phyloP scores from a whole-genome alignment of 2,797 vertebrate genomes.

The Melanotaenia trifasciata region DNA sequence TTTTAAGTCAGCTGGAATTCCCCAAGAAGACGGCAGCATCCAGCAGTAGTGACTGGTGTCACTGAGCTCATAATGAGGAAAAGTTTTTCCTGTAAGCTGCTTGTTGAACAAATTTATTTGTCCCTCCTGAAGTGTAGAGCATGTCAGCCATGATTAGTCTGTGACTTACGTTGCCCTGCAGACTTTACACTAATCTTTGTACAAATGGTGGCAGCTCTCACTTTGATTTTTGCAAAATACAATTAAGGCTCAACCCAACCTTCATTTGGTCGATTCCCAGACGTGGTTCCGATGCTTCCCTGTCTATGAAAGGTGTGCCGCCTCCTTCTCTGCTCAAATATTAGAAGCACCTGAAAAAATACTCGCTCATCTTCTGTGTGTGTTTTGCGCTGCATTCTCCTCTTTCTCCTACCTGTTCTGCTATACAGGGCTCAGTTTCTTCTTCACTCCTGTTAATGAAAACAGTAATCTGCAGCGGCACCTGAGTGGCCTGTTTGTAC shows the following conservation, averaged over 20 bases:
- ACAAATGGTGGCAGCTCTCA: constrained; percentile 10
- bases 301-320: constrained; percentile 60
- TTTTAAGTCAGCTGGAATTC: neutral
- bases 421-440: constrained; percentile 49
- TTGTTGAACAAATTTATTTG: neutral
- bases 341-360: constrained; percentile 77
- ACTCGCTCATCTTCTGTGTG: constrained; percentile 37
- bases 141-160: neutral
- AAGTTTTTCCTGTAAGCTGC: neutral
- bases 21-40: neutral
- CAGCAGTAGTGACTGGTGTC: neutral
- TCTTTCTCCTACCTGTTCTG: constrained; percentile 29
- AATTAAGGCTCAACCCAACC: constrained; percentile 25
- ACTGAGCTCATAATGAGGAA: neutral
- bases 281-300: constrained; percentile 54
- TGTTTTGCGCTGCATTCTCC: constrained; percentile 31
- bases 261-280: constrained; percentile 35
- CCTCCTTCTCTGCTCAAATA: constrained; percentile 45
- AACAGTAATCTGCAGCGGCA: constrained; percentile 69
- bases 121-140: neutral
- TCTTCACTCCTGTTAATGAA: constrained; percentile 63
- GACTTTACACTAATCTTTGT: constrained; percentile 13
- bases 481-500: constrained; percentile 74
- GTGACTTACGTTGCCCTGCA: constrained; percentile 6
- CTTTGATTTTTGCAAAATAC: constrained; percentile 26